A percentile compares a stretch with the other conserved stretches of the same genome.
These are phyloP conservation scores for Calosoma granatense DNA, from an alignment of 1,140 invertebrate genomes.

Conservation along the genomic window DNA sequence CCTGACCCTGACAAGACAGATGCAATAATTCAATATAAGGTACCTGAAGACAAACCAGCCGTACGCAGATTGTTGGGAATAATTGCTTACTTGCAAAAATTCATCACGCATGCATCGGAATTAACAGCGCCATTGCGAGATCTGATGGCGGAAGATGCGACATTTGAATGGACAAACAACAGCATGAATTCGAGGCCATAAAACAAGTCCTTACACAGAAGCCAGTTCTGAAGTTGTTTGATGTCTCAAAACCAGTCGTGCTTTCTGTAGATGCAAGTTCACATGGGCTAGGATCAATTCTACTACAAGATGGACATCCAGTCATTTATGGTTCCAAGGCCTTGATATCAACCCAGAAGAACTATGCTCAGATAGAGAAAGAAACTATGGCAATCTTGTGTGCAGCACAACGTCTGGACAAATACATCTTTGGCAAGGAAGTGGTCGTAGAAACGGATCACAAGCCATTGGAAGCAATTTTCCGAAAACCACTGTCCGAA, in stretches of 20 bases:
- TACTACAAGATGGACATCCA: not conserved
- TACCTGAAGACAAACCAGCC: too few relatives aligned
- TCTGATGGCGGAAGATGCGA: too few relatives aligned
- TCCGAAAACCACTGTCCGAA: too few relatives aligned
- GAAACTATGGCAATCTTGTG: not conserved
- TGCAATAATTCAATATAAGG: not conserved
- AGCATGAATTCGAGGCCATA: not conserved
- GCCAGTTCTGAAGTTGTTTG: not conserved
- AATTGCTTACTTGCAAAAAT: not conserved
- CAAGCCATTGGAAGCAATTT: not conserved
- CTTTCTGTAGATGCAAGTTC: not conserved
- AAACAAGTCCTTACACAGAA: not conserved
- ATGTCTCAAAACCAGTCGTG: not conserved
- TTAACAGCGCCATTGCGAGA: too few relatives aligned
- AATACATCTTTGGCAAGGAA: not conserved
- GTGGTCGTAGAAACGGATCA: too few relatives aligned
- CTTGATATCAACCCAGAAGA: not conserved
- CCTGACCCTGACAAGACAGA: not conserved
- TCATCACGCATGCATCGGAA: not conserved
- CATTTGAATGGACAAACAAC: not conserved
- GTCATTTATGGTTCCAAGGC: not conserved
- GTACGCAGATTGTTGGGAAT: not conserved
- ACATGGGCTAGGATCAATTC: not conserved
- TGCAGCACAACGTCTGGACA: not conserved
- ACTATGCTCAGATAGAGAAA: not conserved